phyloP scores from a whole-genome alignment of 35 echinoderm and acorn worm genomes.

The Lytechinus variegatus region DNA sequence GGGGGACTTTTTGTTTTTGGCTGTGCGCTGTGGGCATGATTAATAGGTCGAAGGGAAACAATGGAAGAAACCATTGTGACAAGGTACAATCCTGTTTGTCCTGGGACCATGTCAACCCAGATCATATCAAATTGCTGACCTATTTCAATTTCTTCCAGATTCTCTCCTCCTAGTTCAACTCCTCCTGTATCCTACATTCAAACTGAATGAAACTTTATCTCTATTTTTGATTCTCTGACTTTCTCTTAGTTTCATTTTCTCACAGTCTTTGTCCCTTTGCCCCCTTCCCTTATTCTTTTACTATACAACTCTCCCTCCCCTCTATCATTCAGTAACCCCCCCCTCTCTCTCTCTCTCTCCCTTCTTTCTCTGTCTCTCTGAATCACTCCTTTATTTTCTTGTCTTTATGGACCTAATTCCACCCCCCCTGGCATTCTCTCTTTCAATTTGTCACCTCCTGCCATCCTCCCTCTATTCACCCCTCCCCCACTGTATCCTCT shows the following conservation, averaged over 20 bases:
- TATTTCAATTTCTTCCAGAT: slow-evolving; percentile 23
- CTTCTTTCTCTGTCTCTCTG: background rate
- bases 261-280: too few relatives aligned
- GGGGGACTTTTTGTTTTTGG: background rate
- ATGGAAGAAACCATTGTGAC: slow-evolving; percentile 32
- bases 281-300: too few relatives aligned
- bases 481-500: too few relatives aligned
- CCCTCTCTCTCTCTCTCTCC: too few relatives aligned
- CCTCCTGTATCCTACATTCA: background rate
- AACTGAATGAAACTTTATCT: background rate
- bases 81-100: slow-evolving; percentile 28
- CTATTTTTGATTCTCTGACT: background rate
- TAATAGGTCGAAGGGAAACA: slow-evolving; percentile 48
- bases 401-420: too few relatives aligned
- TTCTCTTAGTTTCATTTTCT: too few relatives aligned
- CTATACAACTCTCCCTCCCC: too few relatives aligned
- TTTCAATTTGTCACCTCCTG: too few relatives aligned
- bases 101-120: background rate
- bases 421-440: too few relatives aligned
- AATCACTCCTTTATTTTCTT: background rate
- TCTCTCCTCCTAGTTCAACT: background rate
- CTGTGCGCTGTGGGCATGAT: slow-evolving; percentile 1
- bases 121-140: slow-evolving; percentile 38
- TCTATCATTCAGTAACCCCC: too few relatives aligned
- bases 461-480: too few relatives aligned